Evolutionary conservation across 1,140 invertebrate species (phyloP).

Genomic region (Drosophila simulans): DNA sequence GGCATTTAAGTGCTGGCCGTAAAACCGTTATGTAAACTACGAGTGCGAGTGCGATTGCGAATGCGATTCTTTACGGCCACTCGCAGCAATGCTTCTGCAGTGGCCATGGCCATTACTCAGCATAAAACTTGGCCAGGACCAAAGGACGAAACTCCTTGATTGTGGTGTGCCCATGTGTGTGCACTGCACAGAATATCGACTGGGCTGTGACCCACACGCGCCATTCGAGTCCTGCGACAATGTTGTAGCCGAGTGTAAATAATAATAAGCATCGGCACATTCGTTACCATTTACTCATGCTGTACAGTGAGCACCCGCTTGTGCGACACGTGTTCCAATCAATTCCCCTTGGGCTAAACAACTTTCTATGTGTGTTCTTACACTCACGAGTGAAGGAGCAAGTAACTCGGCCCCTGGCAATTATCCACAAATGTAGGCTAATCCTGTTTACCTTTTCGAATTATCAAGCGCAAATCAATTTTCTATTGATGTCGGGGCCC

Average conservation of each 20-base stretch:
- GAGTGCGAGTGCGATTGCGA: slow-evolving; percentile 17
- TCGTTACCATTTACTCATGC: slow-evolving; percentile 14
- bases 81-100: slow-evolving; percentile 33
- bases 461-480: slow-evolving; percentile 63
- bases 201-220: slow-evolving; percentile 27
- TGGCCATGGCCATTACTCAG: slow-evolving; percentile 50
- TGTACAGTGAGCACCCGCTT: slow-evolving; percentile 10
- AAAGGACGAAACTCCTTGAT: slow-evolving; percentile 34
- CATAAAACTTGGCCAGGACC: slow-evolving; percentile 41
- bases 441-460: slow-evolving; percentile 56
- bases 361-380: background rate
- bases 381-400: background rate
- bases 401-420: slow-evolving; percentile 14
- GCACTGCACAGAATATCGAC: slow-evolving; percentile 9
- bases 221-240: slow-evolving; percentile 40
- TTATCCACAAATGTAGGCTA: slow-evolving; percentile 44
- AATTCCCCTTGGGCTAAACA: slow-evolving; percentile 19
- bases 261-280: slow-evolving; percentile 39
- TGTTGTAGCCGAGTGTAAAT: slow-evolving; percentile 57
- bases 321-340: slow-evolving; percentile 44
- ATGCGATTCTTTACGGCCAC: slow-evolving; percentile 55
- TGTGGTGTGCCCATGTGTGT: slow-evolving; percentile 33
- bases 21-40: slow-evolving; percentile 61
- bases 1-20: slow-evolving; percentile 56
- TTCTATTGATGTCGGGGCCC: slow-evolving; percentile 50